Percentiles rank a stretch among this genome's conserved stretches.
phyloP scores from a whole-genome alignment of 2,113 vertebrate species.

The Galemys pyrenaicus region DNA sequence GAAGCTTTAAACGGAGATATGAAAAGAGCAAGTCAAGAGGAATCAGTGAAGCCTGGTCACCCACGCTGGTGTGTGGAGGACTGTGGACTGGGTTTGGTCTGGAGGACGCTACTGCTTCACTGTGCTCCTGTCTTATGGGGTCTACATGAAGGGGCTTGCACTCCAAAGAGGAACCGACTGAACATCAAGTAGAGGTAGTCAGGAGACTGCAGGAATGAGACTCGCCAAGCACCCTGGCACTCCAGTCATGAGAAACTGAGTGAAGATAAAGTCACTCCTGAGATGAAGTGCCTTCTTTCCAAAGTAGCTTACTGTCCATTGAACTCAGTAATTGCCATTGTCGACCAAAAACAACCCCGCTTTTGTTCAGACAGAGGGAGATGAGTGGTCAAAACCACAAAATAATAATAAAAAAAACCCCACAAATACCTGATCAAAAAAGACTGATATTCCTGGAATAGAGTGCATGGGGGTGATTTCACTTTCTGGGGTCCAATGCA shows the following conservation, averaged over 20 bases:
- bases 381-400: not conserved
- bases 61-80: not conserved
- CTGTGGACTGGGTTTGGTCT: not conserved
- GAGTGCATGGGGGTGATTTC: not conserved
- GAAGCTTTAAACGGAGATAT: not conserved
- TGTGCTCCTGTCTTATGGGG: fast-evolving
- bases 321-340: not conserved
- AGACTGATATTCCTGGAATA: not conserved
- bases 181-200: not conserved
- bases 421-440: not conserved
- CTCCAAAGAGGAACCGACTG: not conserved
- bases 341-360: not conserved
- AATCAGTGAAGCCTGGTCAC: not conserved
- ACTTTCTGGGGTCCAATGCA: not conserved
- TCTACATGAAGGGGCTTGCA: not conserved
- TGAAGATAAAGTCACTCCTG: not conserved
- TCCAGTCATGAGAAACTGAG: not conserved
- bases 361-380: not conserved
- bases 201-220: not conserved
- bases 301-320: not conserved
- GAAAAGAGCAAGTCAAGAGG: not conserved
- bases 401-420: not conserved
- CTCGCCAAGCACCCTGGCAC: not conserved
- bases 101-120: not conserved
- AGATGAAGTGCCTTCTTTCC: not conserved